These are phyloP conservation scores for Blera fallax DNA, from an alignment of 2,888 invertebrate species.

Conservation along the genomic window DNA sequence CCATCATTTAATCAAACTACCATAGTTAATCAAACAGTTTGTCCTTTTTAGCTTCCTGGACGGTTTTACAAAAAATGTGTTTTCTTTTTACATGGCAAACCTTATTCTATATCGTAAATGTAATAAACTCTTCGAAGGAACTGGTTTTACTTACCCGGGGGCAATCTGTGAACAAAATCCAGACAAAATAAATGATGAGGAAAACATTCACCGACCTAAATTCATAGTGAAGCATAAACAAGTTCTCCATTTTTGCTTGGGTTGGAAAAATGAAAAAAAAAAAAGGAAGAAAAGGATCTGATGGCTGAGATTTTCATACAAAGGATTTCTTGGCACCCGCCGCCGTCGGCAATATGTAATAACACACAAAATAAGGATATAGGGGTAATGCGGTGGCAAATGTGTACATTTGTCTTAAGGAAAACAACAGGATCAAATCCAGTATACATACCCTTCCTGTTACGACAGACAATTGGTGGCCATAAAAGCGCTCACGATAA, in stretches of 20 bases:
- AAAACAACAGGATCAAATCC: constrained; percentile 36
- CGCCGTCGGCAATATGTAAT: not conserved
- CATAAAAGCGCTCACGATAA: constrained; percentile 34
- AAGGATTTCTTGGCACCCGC: not conserved
- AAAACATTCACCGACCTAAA: constrained; percentile 55
- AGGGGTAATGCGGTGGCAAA: not conserved
- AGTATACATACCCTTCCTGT: constrained; percentile 5
- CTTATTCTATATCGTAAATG: not conserved
- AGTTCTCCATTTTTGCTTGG: constrained; percentile 35
- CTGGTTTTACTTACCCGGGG: constrained; percentile 18
- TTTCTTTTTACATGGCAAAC: not conserved
- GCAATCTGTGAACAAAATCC: constrained; percentile 41
- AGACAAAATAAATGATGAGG: constrained; percentile 57
- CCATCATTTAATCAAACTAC: too few species aligned
- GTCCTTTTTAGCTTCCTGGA: not conserved
- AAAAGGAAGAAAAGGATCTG: not conserved
- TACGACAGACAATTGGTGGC: constrained; percentile 41
- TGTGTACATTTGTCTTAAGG: constrained; percentile 17
- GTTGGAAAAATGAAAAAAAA: not conserved
- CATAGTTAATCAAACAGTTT: not conserved
- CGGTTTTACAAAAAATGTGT: not conserved
- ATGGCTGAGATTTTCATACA: constrained; percentile 33
- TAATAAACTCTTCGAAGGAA: constrained; percentile 39
- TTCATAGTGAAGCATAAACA: constrained; percentile 41
- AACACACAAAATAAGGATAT: not conserved